Evolutionary conservation across 1,140 invertebrate species (phyloP).

Genomic region (Temnothorax curvispinosus): DNA sequence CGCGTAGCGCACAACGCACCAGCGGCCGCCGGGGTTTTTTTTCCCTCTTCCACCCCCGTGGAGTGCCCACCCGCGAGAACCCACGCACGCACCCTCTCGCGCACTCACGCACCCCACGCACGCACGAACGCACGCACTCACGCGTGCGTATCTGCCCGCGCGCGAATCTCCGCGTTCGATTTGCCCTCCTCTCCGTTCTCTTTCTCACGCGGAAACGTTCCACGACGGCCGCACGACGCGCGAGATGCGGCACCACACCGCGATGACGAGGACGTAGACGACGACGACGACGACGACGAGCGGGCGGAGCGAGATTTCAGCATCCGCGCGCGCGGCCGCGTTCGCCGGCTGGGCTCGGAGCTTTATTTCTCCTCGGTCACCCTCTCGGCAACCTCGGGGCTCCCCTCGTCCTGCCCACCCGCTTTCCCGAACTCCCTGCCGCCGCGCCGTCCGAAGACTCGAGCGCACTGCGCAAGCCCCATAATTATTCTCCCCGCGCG

Average conservation of each 20-base stretch:
- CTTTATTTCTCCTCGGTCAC: conserved; percentile 68
- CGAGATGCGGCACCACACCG: neutral
- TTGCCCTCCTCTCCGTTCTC: neutral
- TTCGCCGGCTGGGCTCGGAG: conserved; percentile 70
- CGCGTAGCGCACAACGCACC: neutral
- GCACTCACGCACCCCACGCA: conserved; percentile 6
- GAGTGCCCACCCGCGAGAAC: neutral
- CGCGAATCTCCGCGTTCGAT: neutral
- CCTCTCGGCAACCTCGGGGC: conserved; percentile 6
- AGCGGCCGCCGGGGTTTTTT: neutral
- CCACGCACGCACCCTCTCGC: neutral
- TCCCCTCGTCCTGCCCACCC: conserved; percentile 54
- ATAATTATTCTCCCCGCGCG: conserved; percentile 83
- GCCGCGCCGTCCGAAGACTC: conserved; percentile 43
- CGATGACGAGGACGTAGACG: neutral
- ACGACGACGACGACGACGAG: neutral
- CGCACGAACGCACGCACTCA: conserved; percentile 31
- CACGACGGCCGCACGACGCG: neutral
- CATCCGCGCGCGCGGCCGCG: conserved; percentile 64
- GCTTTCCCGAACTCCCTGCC: conserved; percentile 49
- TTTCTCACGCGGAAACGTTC: too few species aligned
- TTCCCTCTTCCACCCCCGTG: neutral
- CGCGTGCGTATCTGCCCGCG: conserved; percentile 8
- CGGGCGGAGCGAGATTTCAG: conserved; percentile 56
- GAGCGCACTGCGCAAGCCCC: conserved; percentile 83